Percentiles rank a stretch among this genome's conserved stretches.
Conservation (phyloP, 2,113 vertebrate species). For the Argyrosomus japonicus region DNA sequence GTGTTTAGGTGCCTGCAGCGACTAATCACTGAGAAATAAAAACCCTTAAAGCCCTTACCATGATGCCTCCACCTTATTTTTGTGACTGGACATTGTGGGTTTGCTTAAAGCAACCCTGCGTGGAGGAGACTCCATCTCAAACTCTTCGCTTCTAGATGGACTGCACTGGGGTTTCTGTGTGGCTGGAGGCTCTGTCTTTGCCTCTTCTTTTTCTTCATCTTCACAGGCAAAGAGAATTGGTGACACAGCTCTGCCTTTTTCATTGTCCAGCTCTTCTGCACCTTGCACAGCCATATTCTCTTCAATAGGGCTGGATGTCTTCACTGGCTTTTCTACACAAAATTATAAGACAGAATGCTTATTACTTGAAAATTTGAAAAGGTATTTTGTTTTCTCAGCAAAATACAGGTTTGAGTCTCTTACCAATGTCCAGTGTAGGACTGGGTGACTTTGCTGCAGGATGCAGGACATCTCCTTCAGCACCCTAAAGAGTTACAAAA, state of each 20-base stretch:
- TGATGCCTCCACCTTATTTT: neutral
- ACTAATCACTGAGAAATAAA: slow-evolving; percentile 2
- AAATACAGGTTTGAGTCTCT: slow-evolving; percentile 3
- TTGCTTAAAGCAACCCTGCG: slow-evolving; percentile 39
- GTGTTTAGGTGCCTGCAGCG: neutral
- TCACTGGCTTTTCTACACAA: slow-evolving; percentile 50
- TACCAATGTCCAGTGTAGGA: slow-evolving; percentile 40
- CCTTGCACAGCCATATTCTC: neutral
- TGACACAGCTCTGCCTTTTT: slow-evolving; percentile 33
- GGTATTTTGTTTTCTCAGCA: neutral
- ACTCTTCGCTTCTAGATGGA: slow-evolving; percentile 8
- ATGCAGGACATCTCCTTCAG: neutral
- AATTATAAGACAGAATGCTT: too few species aligned
- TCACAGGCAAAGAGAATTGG: slow-evolving; percentile 68
- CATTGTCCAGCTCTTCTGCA: neutral
- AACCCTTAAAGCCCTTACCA: slow-evolving; percentile 17
- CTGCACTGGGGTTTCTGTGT: slow-evolving; percentile 31
- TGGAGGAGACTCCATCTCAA: slow-evolving; percentile 57
- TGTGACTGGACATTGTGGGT: slow-evolving; percentile 4
- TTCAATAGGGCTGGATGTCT: slow-evolving; percentile 80
- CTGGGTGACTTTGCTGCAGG: neutral
- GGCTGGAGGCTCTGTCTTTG: neutral
- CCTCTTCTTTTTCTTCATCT: slow-evolving; percentile 43
- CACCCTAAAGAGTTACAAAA: slow-evolving; percentile 40
- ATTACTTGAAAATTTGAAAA: neutral